These are phyloP conservation scores for Loriculus beryllinus DNA, from an alignment of 2,797 vertebrate genomes.

Conservation along the genomic window DNA sequence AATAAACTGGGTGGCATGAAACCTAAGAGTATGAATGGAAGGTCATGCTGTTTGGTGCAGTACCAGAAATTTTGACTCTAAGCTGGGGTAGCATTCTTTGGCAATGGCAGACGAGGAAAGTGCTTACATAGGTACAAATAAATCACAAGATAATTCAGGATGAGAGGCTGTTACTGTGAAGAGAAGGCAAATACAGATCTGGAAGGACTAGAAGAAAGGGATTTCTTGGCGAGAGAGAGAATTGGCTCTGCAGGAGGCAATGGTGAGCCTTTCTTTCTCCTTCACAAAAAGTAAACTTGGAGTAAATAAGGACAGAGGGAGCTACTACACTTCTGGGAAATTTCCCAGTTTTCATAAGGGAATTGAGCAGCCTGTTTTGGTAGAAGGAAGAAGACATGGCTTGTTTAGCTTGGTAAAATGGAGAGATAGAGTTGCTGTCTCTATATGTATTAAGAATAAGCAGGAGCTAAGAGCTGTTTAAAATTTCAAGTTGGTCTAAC, in stretches of 20 bases:
- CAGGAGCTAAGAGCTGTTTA: background rate
- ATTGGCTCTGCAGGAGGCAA: background rate
- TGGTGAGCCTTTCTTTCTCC: background rate
- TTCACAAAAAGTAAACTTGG: background rate
- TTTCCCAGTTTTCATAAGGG: background rate
- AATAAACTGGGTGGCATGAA: background rate
- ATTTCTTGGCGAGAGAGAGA: background rate
- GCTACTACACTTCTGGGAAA: background rate
- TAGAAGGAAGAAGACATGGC: background rate
- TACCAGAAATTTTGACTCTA: background rate
- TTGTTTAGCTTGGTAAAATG: background rate
- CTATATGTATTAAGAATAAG: background rate
- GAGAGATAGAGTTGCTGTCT: background rate
- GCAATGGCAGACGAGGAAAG: background rate
- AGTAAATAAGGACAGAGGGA: background rate
- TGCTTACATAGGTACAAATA: background rate
- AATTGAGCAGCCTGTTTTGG: background rate
- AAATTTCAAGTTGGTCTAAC: background rate
- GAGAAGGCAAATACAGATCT: background rate
- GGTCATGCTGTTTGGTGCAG: background rate
- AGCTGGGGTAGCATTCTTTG: background rate
- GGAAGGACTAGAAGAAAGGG: background rate
- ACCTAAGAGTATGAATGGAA: conserved; percentile 8
- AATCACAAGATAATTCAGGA: background rate
- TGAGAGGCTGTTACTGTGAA: background rate